phyloP scores from a whole-genome alignment of 2,113 vertebrate genomes.

The Callospermophilus lateralis region DNA sequence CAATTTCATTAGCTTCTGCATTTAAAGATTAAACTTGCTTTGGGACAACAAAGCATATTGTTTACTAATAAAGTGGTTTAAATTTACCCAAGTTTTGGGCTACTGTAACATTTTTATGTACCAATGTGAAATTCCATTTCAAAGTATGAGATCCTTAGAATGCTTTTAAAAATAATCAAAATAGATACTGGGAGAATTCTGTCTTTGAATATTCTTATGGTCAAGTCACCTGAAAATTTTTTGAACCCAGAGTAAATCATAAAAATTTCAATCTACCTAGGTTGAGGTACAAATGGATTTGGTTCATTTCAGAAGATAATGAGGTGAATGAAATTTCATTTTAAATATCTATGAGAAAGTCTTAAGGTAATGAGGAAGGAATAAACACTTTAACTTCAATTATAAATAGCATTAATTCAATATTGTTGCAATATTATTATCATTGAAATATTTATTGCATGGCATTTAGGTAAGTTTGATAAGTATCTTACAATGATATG shows the following conservation, averaged over 20 bases:
- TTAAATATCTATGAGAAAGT: constrained; percentile 4
- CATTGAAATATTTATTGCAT: background rate
- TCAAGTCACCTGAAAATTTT: background rate
- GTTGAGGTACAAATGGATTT: background rate
- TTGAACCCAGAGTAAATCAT: background rate
- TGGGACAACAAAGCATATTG: background rate
- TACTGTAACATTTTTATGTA: background rate
- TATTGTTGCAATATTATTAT: background rate
- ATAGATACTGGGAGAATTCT: background rate
- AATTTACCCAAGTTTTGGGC: background rate
- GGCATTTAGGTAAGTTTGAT: background rate
- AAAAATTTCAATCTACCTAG: background rate
- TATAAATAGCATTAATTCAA: background rate
- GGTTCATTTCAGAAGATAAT: constrained; percentile 50
- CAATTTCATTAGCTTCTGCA: background rate
- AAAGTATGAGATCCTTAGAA: background rate
- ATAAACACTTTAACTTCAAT: background rate
- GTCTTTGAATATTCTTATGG: background rate
- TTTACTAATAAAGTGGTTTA: background rate
- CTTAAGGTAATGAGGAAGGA: background rate
- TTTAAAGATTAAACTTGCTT: background rate
- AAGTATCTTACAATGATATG: background rate
- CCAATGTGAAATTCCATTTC: background rate
- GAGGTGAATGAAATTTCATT: background rate
- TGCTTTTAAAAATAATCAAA: background rate